phyloP scores from a whole-genome alignment of 23 tunicate genomes.

The Styela plicata region DNA sequence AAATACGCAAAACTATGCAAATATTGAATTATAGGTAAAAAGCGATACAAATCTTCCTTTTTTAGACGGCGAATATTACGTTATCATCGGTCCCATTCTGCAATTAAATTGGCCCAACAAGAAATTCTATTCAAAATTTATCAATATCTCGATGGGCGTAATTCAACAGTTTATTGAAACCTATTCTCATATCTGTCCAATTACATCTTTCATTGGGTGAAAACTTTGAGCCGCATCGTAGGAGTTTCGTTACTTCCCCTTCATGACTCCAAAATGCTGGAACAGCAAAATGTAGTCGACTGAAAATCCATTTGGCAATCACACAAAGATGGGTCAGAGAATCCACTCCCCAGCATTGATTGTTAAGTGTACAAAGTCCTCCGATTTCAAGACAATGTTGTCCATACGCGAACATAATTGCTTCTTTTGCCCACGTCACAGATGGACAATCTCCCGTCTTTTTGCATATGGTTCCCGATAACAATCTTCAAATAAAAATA shows the following conservation, averaged over 20 bases:
- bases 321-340: conserved; percentile 1
- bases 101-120: no score
- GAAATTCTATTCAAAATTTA: no score
- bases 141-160: background rate
- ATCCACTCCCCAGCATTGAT: conserved; percentile 36
- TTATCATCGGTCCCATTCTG: no score
- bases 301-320: conserved; percentile 13
- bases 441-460: background rate
- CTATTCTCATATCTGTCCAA: conserved; percentile 12
- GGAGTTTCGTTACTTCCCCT: conserved; percentile 2
- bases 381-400: conserved; percentile 16
- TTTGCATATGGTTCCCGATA: conserved; percentile 14
- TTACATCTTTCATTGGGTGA: conserved; percentile 19
- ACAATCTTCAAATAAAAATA: no score
- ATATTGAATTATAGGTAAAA: no score
- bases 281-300: background rate
- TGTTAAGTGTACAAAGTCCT: conserved; percentile 13
- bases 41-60: no score
- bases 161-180: background rate
- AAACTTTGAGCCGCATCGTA: background rate
- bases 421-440: conserved; percentile 3
- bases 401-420: conserved; percentile 11
- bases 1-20: no score
- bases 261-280: conserved; percentile 26
- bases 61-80: no score